phyloP scores from a whole-genome alignment of 2,888 invertebrate genomes.

The Incurvaria masculella region DNA sequence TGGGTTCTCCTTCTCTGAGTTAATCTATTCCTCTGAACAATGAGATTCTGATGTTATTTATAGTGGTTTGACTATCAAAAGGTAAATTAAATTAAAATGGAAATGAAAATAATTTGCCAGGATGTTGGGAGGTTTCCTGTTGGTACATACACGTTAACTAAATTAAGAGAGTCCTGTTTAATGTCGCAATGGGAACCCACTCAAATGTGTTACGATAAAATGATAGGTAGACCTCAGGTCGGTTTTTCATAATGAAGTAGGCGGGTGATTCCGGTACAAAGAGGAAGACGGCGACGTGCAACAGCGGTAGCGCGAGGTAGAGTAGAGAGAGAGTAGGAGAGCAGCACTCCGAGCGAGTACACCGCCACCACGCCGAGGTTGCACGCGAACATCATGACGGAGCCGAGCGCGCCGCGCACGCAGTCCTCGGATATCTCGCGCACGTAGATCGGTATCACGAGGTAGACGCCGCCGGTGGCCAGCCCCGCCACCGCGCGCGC shows the following conservation, averaged over 20 bases:
- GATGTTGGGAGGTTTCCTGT: too few species aligned
- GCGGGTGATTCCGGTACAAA: slow-evolving; percentile 43
- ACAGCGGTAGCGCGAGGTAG: slow-evolving; percentile 25
- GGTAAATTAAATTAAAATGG: too few species aligned
- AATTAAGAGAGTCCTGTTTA: too few species aligned
- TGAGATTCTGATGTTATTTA: too few species aligned
- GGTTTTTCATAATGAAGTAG: background rate
- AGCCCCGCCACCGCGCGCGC: slow-evolving; percentile 31
- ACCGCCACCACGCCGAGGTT: slow-evolving; percentile 39
- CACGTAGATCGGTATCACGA: slow-evolving; percentile 33
- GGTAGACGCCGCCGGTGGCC: slow-evolving; percentile 33
- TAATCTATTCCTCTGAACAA: too few species aligned
- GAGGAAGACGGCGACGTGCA: slow-evolving; percentile 27
- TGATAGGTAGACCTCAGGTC: background rate
- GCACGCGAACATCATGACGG: slow-evolving; percentile 33
- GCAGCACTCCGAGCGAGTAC: slow-evolving; percentile 29
- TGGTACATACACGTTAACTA: too few species aligned
- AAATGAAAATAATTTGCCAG: too few species aligned
- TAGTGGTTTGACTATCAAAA: too few species aligned
- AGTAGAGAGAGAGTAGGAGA: slow-evolving; percentile 26
- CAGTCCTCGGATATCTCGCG: slow-evolving; percentile 35
- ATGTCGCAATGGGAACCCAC: too few species aligned
- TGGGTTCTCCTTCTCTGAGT: too few species aligned
- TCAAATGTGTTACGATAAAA: too few species aligned
- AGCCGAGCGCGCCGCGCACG: slow-evolving; percentile 30